Evolutionary conservation across 2,113 vertebrate genomes (phyloP).

Genomic region (Camelus bactrianus): DNA sequence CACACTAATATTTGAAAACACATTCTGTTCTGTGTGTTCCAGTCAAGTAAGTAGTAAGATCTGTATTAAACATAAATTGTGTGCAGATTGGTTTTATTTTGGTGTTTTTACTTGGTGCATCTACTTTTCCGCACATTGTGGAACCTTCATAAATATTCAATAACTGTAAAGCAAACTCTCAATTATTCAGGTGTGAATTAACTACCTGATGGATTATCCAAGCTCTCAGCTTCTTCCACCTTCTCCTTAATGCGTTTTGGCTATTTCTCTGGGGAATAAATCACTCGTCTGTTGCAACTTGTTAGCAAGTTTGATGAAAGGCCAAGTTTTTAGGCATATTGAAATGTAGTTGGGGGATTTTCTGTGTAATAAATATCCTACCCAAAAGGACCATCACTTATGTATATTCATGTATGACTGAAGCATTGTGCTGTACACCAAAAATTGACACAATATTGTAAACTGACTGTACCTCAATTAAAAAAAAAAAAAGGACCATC

Average conservation of each 20-base stretch:
- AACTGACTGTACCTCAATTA: too few species aligned
- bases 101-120: neutral
- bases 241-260: slow-evolving; percentile 44
- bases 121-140: slow-evolving; percentile 41
- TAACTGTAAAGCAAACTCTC: slow-evolving; percentile 58
- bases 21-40: neutral
- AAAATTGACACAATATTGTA: too few species aligned
- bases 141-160: slow-evolving; percentile 68
- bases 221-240: neutral
- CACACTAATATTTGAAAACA: neutral
- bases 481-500: neutral
- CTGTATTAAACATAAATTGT: neutral
- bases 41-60: slow-evolving; percentile 17
- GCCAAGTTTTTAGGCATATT: neutral
- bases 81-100: slow-evolving; percentile 42
- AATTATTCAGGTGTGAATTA: slow-evolving; percentile 71
- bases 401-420: too few species aligned
- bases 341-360: slow-evolving; percentile 28
- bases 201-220: slow-evolving; percentile 42
- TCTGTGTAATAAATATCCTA: slow-evolving; percentile 20
- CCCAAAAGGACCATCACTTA: neutral
- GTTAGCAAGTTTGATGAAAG: slow-evolving; percentile 47
- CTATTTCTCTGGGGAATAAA: slow-evolving; percentile 59
- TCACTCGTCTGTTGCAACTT: slow-evolving; percentile 41
- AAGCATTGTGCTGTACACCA: too few species aligned